A percentile compares a stretch with the other conserved stretches of the same genome.
These are phyloP conservation scores for Drosophila albomicans DNA, from an alignment of 1,140 invertebrate species.

Conservation along the genomic window DNA sequence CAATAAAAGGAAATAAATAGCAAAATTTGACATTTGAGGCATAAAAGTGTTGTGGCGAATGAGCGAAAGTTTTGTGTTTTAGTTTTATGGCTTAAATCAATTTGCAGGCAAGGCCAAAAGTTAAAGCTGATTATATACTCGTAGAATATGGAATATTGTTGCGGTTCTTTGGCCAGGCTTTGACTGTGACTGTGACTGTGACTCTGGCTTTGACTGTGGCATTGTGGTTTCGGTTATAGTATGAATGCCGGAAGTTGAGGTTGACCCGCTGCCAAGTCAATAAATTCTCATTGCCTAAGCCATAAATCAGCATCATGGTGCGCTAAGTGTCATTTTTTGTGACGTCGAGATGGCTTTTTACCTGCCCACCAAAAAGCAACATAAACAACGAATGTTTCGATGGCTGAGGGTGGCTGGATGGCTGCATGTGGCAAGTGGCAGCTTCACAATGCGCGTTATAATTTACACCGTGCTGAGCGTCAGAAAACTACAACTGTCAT, in stretches of 20 bases:
- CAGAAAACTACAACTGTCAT: conserved; percentile 76
- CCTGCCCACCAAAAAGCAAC: conserved; percentile 60
- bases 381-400: conserved; percentile 41
- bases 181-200: not conserved
- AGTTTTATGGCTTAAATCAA: conserved; percentile 69
- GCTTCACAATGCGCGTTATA: conserved; percentile 77
- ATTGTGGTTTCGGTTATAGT: not conserved
- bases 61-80: conserved; percentile 52
- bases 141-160: conserved; percentile 40
- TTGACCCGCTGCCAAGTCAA: conserved; percentile 78
- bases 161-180: conserved; percentile 17
- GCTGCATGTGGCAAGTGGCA: conserved; percentile 52
- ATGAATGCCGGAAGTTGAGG: conserved; percentile 45
- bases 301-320: conserved; percentile 81
- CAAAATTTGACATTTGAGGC: conserved; percentile 76
- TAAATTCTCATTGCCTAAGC: conserved; percentile 83
- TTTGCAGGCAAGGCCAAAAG: conserved; percentile 38
- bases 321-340: conserved; percentile 84
- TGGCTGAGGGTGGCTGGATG: not conserved
- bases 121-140: conserved; percentile 57
- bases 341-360: conserved; percentile 77
- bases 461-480: conserved; percentile 72
- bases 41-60: conserved; percentile 34
- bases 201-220: conserved; percentile 1
- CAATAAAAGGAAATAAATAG: conserved; percentile 62